These are phyloP conservation scores for Speoplatyrhinus poulsoni DNA, from an alignment of 2,113 vertebrate species.

Conservation along the genomic window DNA sequence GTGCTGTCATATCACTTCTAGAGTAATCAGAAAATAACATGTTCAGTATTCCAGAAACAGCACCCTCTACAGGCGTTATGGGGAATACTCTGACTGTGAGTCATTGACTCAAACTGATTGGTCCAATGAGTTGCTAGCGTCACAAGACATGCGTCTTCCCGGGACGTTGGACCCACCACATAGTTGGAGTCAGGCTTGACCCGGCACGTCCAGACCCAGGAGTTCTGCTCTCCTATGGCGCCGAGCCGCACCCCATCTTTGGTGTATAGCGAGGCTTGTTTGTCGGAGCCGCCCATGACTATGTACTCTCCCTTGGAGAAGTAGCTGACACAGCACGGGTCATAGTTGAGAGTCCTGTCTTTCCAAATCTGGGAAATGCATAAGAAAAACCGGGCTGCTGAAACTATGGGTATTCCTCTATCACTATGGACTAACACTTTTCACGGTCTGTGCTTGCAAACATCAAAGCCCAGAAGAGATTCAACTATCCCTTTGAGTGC, in stretches of 20 bases:
- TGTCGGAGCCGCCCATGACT: conserved; percentile 92
- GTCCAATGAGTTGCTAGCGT: conserved; percentile 8
- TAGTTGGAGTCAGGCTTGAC: conserved; percentile 97
- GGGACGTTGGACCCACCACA: conserved; percentile 81
- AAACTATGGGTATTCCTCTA: conserved; percentile 37
- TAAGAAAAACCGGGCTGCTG: conserved; percentile 26
- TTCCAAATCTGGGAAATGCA: conserved; percentile 84
- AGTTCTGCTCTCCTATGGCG: conserved; percentile 87
- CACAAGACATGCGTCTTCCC: conserved; percentile 14
- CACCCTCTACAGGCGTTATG: background rate
- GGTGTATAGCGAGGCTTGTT: conserved; percentile 93
- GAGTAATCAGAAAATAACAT: too few relatives aligned
- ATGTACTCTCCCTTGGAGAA: conserved; percentile 97
- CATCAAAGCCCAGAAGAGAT: conserved; percentile 59
- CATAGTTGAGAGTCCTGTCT: conserved; percentile 87
- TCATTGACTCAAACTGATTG: background rate
- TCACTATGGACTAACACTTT: conserved; percentile 22
- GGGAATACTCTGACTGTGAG: too few relatives aligned
- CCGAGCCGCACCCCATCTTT: conserved; percentile 92
- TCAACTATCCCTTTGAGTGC: conserved; percentile 48
- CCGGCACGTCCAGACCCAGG: conserved; percentile 95
- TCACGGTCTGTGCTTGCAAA: conserved; percentile 38
- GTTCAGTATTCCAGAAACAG: too few relatives aligned
- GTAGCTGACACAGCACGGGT: conserved; percentile 96
- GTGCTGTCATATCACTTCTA: conserved; percentile 13